Base-by-base conservation (phyloP, 2,797 vertebrate species). In the Gastrophryne carolinensis region DNA sequence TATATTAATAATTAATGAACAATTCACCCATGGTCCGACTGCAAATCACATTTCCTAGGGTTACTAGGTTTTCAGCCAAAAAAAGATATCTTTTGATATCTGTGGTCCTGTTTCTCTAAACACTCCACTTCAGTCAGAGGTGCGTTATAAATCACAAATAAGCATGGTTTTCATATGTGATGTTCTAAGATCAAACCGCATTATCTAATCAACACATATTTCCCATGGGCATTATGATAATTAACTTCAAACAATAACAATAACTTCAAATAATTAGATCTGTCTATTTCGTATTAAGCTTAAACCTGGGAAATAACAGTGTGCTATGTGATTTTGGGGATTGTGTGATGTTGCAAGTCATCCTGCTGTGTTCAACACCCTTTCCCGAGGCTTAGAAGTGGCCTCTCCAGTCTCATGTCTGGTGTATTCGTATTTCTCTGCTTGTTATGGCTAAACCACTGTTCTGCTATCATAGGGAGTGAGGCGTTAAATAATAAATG, bases 401-500 rank as follows among this genome's bases (percentile, higher is more conserved):
- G 34, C 19, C 47, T 74, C 72, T 41, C 30, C 30, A 62, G 32
- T 29, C 35, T 37, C 9, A 37, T 37, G 8, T 37, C 41, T 19
- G 61, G 30, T 52, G 2, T 27, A 68, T 35, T 62, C 37, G 10
- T 52, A 19, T 39, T 24, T 58, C 3, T 63, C 47, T 44, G 5
- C 44, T 62, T 13, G 32, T 30, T 23, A 34, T 61, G 52, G 56
- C 34, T 69, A 75, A 62, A 61, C 27, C 65, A 69, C 54, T 62
- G 47, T 23, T 69, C 32, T 76, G 34, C 19, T 39, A 63, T 63
- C 63, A 54, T 49, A 44, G 35, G 65, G 57, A 53, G 56, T 47
- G 70, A 69, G 67, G 19, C 12, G 37, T 49, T 76, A 56, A 76
- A 69, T 70, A 63, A 63, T 62, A 61, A 69, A 76, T 62, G 41